A percentile compares a stretch with the other conserved stretches of the same genome.
These are phyloP conservation scores for Alexandromys fortis DNA, from an alignment of 2,113 vertebrate species.

Conservation along the genomic window DNA sequence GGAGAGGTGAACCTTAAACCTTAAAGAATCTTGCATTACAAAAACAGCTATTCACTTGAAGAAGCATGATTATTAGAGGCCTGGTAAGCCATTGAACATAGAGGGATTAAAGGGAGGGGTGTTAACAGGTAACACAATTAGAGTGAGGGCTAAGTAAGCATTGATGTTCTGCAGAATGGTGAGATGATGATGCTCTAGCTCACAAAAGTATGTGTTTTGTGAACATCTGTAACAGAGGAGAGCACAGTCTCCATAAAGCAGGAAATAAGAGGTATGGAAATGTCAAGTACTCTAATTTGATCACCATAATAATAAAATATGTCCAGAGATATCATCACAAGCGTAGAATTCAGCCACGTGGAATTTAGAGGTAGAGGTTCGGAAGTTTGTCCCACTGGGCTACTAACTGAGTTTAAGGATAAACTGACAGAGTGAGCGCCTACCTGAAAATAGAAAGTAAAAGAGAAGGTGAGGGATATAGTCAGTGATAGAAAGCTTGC, in stretches of 20 bases:
- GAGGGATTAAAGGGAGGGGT: not conserved
- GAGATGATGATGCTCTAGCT: too few relatives aligned
- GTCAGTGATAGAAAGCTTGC: not conserved
- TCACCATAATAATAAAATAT: not conserved
- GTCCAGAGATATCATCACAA: not conserved
- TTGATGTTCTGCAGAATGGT: not conserved
- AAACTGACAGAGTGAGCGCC: not conserved
- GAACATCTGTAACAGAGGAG: not conserved
- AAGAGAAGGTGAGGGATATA: not conserved
- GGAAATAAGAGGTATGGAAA: too few relatives aligned
- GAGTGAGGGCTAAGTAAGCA: not conserved
- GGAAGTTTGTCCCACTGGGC: not conserved
- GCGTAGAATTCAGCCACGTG: not conserved
- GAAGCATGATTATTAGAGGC: not conserved
- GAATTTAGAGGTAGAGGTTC: not conserved
- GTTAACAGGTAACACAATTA: not conserved
- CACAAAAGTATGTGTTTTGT: not conserved
- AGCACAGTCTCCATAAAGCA: not conserved
- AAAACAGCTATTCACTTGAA: too few relatives aligned
- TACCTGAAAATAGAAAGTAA: not conserved
- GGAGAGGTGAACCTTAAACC: not conserved
- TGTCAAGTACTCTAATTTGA: not conserved
- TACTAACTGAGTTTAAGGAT: not conserved
- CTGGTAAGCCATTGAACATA: fast-evolving
- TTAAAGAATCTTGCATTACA: not conserved